These are phyloP conservation scores for Microctenopoma stevenorrisi DNA, from an alignment of 2,797 vertebrate species.

Conservation along the genomic window DNA sequence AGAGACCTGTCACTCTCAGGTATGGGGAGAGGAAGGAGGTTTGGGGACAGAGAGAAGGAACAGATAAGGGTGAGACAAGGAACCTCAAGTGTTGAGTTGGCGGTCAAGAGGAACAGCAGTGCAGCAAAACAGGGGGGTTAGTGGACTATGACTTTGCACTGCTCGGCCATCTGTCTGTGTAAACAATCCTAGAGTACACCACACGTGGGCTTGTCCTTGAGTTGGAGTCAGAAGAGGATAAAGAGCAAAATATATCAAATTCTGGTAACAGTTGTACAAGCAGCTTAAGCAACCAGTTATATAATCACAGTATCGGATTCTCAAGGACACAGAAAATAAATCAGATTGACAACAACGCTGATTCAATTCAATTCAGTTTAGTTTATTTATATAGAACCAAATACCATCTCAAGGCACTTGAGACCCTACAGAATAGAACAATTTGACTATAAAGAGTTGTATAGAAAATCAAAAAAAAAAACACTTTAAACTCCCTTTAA, in stretches of 20 bases:
- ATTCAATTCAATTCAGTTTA: slow-evolving; percentile 20
- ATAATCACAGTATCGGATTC: slow-evolving; percentile 55
- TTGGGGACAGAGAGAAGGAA: slow-evolving; percentile 28
- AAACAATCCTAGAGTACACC: slow-evolving; percentile 62
- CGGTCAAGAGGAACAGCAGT: slow-evolving; percentile 40
- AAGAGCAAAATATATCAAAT: slow-evolving; percentile 58
- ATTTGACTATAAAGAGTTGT: too few species aligned
- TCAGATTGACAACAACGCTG: slow-evolving; percentile 46
- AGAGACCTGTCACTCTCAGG: slow-evolving; percentile 70
- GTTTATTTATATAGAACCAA: too few species aligned
- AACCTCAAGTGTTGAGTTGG: slow-evolving; percentile 48
- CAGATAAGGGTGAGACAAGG: slow-evolving; percentile 16
- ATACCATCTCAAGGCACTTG: too few species aligned
- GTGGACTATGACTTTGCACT: slow-evolving; percentile 54
- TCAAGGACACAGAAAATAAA: slow-evolving; percentile 46
- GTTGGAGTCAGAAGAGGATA: slow-evolving; percentile 61
- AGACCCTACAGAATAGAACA: too few species aligned
- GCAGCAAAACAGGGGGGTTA: slow-evolving; percentile 20
- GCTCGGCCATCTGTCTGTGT: slow-evolving; percentile 70
- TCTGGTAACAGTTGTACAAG: slow-evolving; percentile 52
- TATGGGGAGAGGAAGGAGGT: slow-evolving; percentile 19
- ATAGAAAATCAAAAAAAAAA: too few species aligned
- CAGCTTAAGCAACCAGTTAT: slow-evolving; percentile 47
- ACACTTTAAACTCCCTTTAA: too few species aligned
- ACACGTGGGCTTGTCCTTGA: slow-evolving; percentile 63